Conservation (phyloP, 1,140 invertebrate species). For the Hylyphantes graminicola region DNA sequence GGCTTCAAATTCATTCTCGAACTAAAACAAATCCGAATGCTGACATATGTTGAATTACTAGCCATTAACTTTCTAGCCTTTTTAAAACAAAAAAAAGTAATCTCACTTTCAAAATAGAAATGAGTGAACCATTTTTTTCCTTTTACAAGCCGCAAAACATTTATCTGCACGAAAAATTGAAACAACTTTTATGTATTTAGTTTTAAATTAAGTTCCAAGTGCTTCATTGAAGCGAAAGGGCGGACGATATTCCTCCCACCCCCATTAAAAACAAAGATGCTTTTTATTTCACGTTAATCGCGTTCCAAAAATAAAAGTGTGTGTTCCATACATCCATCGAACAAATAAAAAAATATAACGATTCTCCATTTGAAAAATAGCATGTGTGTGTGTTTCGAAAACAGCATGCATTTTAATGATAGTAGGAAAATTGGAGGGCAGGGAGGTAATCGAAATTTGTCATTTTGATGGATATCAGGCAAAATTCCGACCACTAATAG, state of each 20-base stretch:
- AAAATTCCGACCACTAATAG: conserved; percentile 47
- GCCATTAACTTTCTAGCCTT: no score
- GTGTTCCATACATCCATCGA: neutral
- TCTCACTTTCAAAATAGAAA: no score
- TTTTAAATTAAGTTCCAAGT: conserved; percentile 17
- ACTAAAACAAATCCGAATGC: no score
- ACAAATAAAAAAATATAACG: neutral
- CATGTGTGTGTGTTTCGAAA: conserved; percentile 7
- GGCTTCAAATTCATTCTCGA: no score
- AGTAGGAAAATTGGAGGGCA: conserved; percentile 1
- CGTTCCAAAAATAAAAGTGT: no score
- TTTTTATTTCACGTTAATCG: no score
- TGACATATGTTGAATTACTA: no score
- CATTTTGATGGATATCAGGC: conserved; percentile 57
- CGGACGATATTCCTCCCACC: neutral
- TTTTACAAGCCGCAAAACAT: neutral
- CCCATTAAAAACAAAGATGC: neutral
- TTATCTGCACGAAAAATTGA: neutral
- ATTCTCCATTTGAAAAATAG: conserved; percentile 22
- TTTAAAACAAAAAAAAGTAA: no score
- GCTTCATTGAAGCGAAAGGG: neutral
- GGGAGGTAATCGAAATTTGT: conserved; percentile 53
- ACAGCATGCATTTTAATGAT: conserved; percentile 48
- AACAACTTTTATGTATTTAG: conserved; percentile 11
- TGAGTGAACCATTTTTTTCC: no score